Base-by-base conservation (phyloP, 2,113 vertebrate species). In the Delphinapterus leucas region DNA sequence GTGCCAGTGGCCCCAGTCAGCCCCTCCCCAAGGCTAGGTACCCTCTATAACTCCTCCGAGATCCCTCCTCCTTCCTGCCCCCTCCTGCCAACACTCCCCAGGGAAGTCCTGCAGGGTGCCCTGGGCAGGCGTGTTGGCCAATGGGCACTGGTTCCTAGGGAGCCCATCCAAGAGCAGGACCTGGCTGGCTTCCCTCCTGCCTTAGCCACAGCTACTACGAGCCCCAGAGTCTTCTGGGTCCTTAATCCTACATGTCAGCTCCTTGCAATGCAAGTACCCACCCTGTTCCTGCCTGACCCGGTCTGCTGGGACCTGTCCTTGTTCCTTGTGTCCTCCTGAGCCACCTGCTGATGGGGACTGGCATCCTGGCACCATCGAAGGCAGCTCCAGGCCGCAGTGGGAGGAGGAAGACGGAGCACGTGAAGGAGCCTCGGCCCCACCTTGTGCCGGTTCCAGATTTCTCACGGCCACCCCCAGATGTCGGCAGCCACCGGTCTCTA, bases 321-420 rank as follows among this genome's bases (percentile, higher is more conserved):
- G 20, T 17, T 68, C 49, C 33, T n/a, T 33, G 14, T 71, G 6
- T 47, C 15, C 49, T 92, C 41, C 14, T 47, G 65, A 84, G 53
- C 25, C 12, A 15, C 65, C 41, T 2, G 6, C 21, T 47, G 38
- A 55, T 28, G 28, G 20, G 31, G 28, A 10, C 55, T 44, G 63
- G 65, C 71, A 84, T 80, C 26, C 61, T 11, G 25, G 77, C 31
- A 61, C 49, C 41, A 6, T 0, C 2, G 6, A 83, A 87, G 74
- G 74, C 47, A 73, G 20, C 25, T 61, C 15, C 58, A 70, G 47
- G 71, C 12, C 0, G 0, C 7, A 0, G 20, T 28, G n/a, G n/a
- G 28, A 38, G 58, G 9, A 87, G 12, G 28, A 44, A 44, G 61
- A 77, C 21, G 44, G 21, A 80, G 17, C 63, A 12, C 31, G 49